Evolutionary conservation across 2,797 vertebrate genomes (phyloP), one percentile per base, ranked within the genome.

Genomic region (Tapera naevia): DNA sequence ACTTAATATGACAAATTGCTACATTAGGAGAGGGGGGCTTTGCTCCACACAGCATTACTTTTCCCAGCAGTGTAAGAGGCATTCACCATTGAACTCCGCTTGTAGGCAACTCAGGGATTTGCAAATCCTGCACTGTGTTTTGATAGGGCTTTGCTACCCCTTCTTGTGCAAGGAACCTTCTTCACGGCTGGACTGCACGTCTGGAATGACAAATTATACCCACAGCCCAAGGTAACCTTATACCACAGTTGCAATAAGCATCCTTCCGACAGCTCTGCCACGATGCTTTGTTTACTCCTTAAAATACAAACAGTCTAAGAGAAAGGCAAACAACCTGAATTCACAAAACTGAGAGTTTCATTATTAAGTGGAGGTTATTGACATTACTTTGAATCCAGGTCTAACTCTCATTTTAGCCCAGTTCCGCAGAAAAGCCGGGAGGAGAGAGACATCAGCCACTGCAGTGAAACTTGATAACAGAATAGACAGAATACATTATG

Each of bases 1-100:
- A 98, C 98, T 98, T 98, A 98, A 98, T 98, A 98, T 98, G 98
- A 98, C 98, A 98, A 98, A 99, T 98, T 98, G 96, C 97, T 94
- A 33, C 96, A 97, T 97, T 95, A 97, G 87, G 82, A 85, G 60
- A 93, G 86, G 91, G 82, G 94, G 95, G 92, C 92, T 90, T 93
- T 19, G 53, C 86, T 74, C 88, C 89, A 72, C 33, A 50, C 71
- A 35, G 61, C 5, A 2, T 33, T 67, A 9, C 93, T 69, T n/a
- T 85, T 83, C 91, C 88, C 89, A 87, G 91, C 89, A 93, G 93
- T 3, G 1, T 30, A 21, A 71, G 71, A 53, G 4, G n/a, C 32
- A n/a, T 10, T 51, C 67, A n/a, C 14, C 4, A 3, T 2, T 23
- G 28, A 4, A 7, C n/a, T 32, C 10, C 5, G 8, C 2, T 21